Percentiles rank a stretch among this genome's conserved stretches.
These are phyloP conservation scores for Muraenolepis orangiensis DNA, from an alignment of 2,797 vertebrate species.

Conservation along the genomic window DNA sequence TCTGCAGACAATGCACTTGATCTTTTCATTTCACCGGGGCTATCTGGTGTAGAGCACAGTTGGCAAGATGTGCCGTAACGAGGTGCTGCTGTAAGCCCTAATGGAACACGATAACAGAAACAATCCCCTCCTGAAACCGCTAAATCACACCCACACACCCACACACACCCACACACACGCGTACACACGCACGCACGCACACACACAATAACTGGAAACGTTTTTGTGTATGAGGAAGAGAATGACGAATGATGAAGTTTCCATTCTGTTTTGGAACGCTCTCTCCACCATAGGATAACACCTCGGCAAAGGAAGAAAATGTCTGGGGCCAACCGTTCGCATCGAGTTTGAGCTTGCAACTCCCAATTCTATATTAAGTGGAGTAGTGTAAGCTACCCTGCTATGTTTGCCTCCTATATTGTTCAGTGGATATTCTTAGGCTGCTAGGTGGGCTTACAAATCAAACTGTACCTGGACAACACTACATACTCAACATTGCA, in stretches of 20 bases:
- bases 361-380: neutral
- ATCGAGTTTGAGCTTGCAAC: too few relatives aligned
- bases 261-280: neutral
- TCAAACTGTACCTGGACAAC: too few relatives aligned
- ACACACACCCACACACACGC: neutral
- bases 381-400: neutral
- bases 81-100: neutral
- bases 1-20: neutral
- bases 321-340: neutral
- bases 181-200: neutral
- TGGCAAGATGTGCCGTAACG: neutral
- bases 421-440: neutral
- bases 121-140: neutral
- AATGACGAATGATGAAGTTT: neutral
- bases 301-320: neutral
- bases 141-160: neutral
- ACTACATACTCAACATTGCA: neutral
- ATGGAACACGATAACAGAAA: neutral
- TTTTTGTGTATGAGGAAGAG: neutral
- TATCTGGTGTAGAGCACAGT: neutral
- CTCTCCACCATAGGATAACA: too few relatives aligned
- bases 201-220: neutral
- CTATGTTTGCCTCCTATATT: neutral
- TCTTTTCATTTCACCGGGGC: neutral
- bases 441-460: neutral